Evolutionary conservation across 2,113 vertebrate genomes (phyloP).

Genomic region (Ceuthmochares aereus): DNA sequence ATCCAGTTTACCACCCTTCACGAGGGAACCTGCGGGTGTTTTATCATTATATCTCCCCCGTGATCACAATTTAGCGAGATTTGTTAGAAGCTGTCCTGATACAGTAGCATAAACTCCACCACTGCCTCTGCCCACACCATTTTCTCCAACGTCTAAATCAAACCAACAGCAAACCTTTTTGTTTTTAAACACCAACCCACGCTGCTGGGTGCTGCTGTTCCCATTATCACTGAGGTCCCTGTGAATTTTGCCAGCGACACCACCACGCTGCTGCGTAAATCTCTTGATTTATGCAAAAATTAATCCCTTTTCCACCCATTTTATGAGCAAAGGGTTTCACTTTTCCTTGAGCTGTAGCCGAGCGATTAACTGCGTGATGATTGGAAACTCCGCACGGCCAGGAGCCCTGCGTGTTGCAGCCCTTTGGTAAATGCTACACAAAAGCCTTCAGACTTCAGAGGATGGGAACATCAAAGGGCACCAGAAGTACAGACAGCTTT

Average conservation of each 20-base stretch:
- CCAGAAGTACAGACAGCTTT: background rate
- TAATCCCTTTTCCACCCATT: background rate
- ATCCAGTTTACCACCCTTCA: background rate
- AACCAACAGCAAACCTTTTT: background rate
- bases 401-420: rapidly evolving
- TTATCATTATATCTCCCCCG: background rate
- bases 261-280: background rate
- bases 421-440: background rate
- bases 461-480: background rate
- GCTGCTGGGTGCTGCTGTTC: background rate
- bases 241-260: background rate
- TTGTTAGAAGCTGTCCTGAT: background rate
- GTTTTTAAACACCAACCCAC: background rate
- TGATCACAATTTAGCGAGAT: background rate
- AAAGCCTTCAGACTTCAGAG: background rate
- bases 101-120: background rate
- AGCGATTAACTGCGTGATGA: background rate
- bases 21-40: background rate
- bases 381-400: background rate
- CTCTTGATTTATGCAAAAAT: background rate
- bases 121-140: background rate
- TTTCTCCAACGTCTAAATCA: background rate
- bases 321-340: background rate
- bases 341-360: background rate
- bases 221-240: background rate